Conservation (phyloP, 2,113 vertebrate species). For the Hyaena hyaena region DNA sequence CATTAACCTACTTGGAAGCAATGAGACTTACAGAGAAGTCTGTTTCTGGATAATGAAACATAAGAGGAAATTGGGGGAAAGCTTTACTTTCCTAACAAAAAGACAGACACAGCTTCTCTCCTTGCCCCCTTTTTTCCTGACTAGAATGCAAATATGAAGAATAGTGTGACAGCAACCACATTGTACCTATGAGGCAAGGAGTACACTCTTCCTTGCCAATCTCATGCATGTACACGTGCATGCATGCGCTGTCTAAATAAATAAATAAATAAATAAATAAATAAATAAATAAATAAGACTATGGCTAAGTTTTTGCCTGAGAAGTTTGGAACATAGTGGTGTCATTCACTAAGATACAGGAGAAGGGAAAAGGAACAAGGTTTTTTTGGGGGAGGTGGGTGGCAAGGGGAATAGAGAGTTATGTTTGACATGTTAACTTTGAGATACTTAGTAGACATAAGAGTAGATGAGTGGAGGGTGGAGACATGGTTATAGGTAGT, state of each 20-base stretch:
- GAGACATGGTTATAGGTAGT: not conserved
- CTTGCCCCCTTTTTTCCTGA: not conserved
- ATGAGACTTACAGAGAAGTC: not conserved
- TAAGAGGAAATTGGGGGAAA: not conserved
- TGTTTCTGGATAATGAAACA: not conserved
- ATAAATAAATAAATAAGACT: too few relatives aligned
- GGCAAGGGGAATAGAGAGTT: not conserved
- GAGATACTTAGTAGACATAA: not conserved
- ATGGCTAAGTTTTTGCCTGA: not conserved
- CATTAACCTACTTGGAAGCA: not conserved
- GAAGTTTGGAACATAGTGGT: not conserved
- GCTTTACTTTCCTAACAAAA: not conserved
- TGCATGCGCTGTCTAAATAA: too few relatives aligned
- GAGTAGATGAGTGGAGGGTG: not conserved
- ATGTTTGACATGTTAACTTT: not conserved
- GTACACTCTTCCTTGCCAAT: too few relatives aligned
- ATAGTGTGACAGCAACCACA: not conserved
- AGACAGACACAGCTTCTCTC: not conserved
- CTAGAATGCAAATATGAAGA: not conserved
- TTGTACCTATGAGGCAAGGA: not conserved
- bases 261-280: too few relatives aligned
- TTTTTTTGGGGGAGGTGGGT: too few relatives aligned
- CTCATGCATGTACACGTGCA: too few relatives aligned
- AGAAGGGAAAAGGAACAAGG: not conserved
- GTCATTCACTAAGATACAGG: not conserved